phyloP scores from a whole-genome alignment of 2,113 vertebrate genomes.

The Scopus umbretta region DNA sequence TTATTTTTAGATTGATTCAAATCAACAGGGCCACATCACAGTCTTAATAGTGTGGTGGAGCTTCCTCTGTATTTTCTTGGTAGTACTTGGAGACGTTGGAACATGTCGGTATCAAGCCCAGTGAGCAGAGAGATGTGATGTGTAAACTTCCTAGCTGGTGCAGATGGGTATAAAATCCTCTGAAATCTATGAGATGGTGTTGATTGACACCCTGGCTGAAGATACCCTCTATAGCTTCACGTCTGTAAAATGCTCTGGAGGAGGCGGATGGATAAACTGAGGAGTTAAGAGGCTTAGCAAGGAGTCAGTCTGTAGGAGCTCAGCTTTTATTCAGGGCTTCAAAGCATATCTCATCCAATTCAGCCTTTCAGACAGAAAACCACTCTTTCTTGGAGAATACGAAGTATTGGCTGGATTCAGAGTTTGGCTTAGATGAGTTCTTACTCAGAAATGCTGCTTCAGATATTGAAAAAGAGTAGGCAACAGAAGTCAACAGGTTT shows the following conservation, averaged over 20 bases:
- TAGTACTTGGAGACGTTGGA: not conserved
- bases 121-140: not conserved
- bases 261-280: not conserved
- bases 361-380: conserved; percentile 11
- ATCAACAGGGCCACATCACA: not conserved
- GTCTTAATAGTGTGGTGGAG: not conserved
- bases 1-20: not conserved
- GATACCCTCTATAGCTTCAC: not conserved
- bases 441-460: not conserved
- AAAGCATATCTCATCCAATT: conserved; percentile 21
- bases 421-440: not conserved
- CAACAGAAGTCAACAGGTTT: not conserved
- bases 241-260: not conserved
- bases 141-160: not conserved
- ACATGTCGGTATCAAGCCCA: not conserved
- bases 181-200: not conserved
- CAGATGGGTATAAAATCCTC: not conserved
- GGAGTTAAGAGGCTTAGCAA: conserved; percentile 46
- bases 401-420: not conserved
- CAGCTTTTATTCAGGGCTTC: not conserved
- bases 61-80: not conserved
- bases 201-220: not conserved
- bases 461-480: not conserved
- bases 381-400: not conserved
- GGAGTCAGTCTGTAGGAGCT: conserved; percentile 11